These are phyloP conservation scores for Heliconius nattereri DNA, from an alignment of 1,140 invertebrate genomes.

Conservation along the genomic window DNA sequence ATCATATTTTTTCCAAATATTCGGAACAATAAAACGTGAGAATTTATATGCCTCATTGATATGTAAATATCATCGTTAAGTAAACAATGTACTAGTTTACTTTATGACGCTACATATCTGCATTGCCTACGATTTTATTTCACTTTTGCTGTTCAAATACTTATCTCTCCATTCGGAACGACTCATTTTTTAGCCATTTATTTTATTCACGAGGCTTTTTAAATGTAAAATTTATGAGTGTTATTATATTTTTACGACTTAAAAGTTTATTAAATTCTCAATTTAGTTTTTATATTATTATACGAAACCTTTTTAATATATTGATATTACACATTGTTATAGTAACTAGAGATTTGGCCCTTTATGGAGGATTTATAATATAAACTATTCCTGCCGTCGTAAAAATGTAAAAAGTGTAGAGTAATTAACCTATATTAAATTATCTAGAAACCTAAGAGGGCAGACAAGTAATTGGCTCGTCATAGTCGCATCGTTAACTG, in stretches of 20 bases:
- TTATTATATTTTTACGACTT: constrained; percentile 37
- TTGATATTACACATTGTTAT: not conserved
- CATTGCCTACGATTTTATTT: constrained; percentile 30
- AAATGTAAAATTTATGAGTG: constrained; percentile 32
- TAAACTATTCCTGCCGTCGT: too few relatives aligned
- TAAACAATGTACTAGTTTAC: constrained; percentile 27
- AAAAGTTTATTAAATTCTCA: constrained; percentile 11
- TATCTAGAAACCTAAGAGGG: constrained; percentile 3
- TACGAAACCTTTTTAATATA: not conserved
- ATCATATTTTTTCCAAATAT: constrained; percentile 23
- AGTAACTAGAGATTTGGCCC: not conserved
- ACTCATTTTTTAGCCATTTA: constrained; percentile 29
- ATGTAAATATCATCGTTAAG: constrained; percentile 52
- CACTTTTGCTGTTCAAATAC: constrained; percentile 31
- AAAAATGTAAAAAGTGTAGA: too few relatives aligned
- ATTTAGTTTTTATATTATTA: constrained; percentile 11
- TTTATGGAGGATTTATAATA: too few relatives aligned
- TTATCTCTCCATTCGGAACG: constrained; percentile 17
- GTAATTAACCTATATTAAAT: not conserved
- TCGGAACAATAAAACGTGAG: constrained; percentile 49
- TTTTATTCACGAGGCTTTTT: constrained; percentile 31
- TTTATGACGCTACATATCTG: constrained; percentile 25
- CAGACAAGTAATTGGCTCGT: not conserved
- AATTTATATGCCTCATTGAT: constrained; percentile 43
- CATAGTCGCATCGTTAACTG: not conserved